Conservation (phyloP, 2,888 invertebrate species). For the Drosophila paracracens region DNA sequence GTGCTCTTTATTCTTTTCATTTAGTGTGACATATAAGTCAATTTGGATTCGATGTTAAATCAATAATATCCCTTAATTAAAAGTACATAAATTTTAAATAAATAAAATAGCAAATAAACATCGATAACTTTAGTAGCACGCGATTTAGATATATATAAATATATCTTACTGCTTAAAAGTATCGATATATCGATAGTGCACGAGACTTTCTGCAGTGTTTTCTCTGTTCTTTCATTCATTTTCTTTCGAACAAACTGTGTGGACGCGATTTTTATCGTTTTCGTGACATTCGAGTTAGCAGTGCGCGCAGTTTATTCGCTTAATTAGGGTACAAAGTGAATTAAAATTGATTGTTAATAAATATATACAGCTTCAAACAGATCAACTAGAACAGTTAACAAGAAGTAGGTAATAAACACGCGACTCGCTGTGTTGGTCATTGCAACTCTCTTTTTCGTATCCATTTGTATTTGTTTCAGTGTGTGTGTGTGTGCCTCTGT, state of each 20-base stretch:
- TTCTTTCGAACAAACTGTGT: constrained; percentile 50
- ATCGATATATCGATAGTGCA: constrained; percentile 52
- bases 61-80: neutral
- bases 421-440: constrained; percentile 5
- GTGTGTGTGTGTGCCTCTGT: constrained; percentile 16
- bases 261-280: constrained; percentile 56
- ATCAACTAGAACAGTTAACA: constrained; percentile 3
- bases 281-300: constrained; percentile 49
- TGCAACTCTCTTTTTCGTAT: constrained; percentile 31
- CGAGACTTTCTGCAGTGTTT: constrained; percentile 40
- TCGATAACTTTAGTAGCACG: constrained; percentile 9
- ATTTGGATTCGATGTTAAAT: neutral
- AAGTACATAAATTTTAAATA: neutral
- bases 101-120: neutral
- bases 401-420: constrained; percentile 30
- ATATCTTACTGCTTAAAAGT: neutral
- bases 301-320: constrained; percentile 53
- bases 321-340: constrained; percentile 36
- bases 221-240: constrained; percentile 51
- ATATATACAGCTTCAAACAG: constrained; percentile 4
- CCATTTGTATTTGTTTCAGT: constrained; percentile 42
- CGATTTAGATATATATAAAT: constrained; percentile 22
- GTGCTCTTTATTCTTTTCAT: neutral
- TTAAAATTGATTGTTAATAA: constrained; percentile 39
- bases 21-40: neutral